Evolutionary conservation across 1,140 invertebrate genomes (phyloP).

Genomic region (Galleria mellonella): DNA sequence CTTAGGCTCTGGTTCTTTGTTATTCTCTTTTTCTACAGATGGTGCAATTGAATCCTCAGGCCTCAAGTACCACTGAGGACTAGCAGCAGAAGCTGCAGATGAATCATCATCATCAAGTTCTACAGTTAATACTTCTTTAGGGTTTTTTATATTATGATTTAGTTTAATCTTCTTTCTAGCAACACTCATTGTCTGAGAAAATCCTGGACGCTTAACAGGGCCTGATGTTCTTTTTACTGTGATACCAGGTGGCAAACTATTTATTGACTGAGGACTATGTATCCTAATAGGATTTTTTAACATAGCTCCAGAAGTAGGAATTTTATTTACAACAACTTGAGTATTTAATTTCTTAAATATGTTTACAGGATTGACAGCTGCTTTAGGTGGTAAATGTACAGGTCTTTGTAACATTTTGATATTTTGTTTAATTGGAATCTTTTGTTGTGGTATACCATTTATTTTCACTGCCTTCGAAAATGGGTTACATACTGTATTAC

Average conservation of each 20-base stretch:
- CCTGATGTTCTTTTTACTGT: slow-evolving; percentile 32
- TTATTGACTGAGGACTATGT: slow-evolving; percentile 9
- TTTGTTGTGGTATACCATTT: too few relatives aligned
- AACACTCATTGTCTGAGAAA: background rate
- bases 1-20: slow-evolving; percentile 39
- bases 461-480: background rate
- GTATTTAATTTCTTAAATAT: slow-evolving; percentile 9
- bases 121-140: slow-evolving; percentile 32
- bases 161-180: slow-evolving; percentile 1
- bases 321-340: slow-evolving; percentile 6
- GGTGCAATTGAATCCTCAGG: slow-evolving; percentile 37
- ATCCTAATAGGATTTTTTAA: slow-evolving; percentile 13
- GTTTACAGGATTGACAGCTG: slow-evolving; percentile 14
- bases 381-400: slow-evolving; percentile 1
- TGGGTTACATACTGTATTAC: background rate
- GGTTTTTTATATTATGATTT: slow-evolving; percentile 1
- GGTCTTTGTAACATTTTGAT: slow-evolving; percentile 7
- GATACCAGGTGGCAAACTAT: slow-evolving; percentile 42
- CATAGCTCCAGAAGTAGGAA: background rate
- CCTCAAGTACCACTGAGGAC: slow-evolving; percentile 54
- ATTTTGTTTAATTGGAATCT: slow-evolving; percentile 6
- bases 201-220: background rate
- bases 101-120: slow-evolving; percentile 53
- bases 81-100: slow-evolving; percentile 15
- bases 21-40: slow-evolving; percentile 42